These are phyloP conservation scores for Cyclina sinensis DNA, from an alignment of 1,140 invertebrate genomes.

Conservation along the genomic window DNA sequence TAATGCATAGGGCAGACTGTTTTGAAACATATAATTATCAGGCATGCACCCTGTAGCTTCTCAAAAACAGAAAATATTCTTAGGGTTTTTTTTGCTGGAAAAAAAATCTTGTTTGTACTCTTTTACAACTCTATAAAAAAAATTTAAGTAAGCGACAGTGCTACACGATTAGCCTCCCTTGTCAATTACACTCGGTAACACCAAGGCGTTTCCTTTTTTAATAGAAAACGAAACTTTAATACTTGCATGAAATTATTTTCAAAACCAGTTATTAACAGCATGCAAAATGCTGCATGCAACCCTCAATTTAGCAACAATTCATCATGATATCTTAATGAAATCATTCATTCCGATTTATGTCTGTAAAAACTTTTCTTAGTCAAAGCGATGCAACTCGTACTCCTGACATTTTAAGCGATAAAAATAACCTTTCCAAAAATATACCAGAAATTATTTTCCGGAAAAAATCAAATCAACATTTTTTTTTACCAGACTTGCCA, in stretches of 20 bases:
- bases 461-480: too few relatives aligned
- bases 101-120: not conserved
- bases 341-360: not conserved
- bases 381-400: slow-evolving; percentile 6
- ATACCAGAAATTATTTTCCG: not conserved
- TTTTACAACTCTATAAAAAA: not conserved
- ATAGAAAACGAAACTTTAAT: not conserved
- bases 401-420: not conserved
- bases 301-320: not conserved
- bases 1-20: not conserved
- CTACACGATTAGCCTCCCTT: not conserved
- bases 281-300: slow-evolving; percentile 24
- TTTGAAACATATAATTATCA: not conserved
- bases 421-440: not conserved
- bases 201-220: not conserved
- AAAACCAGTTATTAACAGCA: not conserved
- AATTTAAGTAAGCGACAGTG: not conserved
- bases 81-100: not conserved
- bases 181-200: not conserved
- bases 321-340: not conserved
- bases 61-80: slow-evolving; percentile 4
- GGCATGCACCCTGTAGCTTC: not conserved
- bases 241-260: not conserved
- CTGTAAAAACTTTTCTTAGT: not conserved
- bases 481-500: too few relatives aligned